phyloP scores from a whole-genome alignment of 2,113 vertebrate genomes.

The Stegostoma tigrinum region DNA sequence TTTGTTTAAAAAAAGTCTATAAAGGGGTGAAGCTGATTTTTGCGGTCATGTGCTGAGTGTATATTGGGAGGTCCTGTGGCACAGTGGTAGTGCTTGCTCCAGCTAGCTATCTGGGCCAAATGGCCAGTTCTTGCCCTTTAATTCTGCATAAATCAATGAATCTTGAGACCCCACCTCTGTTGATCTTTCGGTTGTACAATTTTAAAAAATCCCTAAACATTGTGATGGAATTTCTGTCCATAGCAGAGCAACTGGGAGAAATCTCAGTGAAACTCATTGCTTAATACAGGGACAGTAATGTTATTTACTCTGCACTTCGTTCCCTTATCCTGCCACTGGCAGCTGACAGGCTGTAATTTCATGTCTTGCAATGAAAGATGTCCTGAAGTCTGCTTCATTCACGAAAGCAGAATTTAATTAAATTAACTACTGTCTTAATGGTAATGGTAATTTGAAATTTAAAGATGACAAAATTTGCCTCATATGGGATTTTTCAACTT shows the following conservation, averaged over 20 bases:
- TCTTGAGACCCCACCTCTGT: background rate
- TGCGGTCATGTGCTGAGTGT: too few species aligned
- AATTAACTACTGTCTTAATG: slow-evolving; percentile 99
- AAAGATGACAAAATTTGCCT: slow-evolving; percentile 77
- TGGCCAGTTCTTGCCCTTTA: background rate
- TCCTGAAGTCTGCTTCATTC: slow-evolving; percentile 99
- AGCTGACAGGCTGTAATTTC: slow-evolving; percentile 99
- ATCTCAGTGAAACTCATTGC: slow-evolving; percentile 85
- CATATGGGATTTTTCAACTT: slow-evolving; percentile 55
- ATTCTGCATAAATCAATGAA: background rate
- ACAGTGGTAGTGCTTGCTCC: too few species aligned
- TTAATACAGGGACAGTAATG: slow-evolving; percentile 73
- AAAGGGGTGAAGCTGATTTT: too few species aligned
- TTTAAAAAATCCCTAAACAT: background rate
- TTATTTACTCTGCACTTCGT: slow-evolving; percentile 99
- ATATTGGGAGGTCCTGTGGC: too few species aligned
- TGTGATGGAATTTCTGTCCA: background rate
- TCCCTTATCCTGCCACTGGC: slow-evolving; percentile 88
- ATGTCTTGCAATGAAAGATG: slow-evolving; percentile 99
- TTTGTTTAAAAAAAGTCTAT: background rate
- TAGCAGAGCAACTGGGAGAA: background rate
- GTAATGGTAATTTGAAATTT: slow-evolving; percentile 71
- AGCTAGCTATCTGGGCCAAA: background rate
- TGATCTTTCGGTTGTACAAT: background rate
- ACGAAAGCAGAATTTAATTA: slow-evolving; percentile 99